Conservation (phyloP, 1,140 invertebrate genomes). For the Probaryconus sp. region DNA sequence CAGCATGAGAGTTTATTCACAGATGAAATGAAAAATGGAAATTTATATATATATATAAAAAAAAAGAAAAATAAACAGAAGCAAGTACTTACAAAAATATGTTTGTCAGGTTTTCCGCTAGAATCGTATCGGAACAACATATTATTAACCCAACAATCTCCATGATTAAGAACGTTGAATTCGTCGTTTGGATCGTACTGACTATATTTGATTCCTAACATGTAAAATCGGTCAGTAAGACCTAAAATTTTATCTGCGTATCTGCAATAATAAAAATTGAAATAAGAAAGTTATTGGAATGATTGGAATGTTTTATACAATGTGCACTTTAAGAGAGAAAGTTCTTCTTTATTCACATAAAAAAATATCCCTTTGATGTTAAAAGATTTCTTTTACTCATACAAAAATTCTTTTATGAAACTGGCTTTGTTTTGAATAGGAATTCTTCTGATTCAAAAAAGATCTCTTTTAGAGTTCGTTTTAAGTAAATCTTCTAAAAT, state of each 20-base stretch:
- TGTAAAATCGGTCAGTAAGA: conserved; percentile 63
- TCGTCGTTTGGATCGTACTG: conserved; percentile 65
- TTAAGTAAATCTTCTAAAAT: too few species aligned
- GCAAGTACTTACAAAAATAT: conserved; percentile 69
- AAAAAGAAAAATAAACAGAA: neutral
- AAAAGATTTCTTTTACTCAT: too few species aligned
- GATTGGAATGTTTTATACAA: too few species aligned
- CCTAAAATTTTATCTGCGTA: conserved; percentile 73
- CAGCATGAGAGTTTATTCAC: too few species aligned
- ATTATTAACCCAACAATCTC: conserved; percentile 83
- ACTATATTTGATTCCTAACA: conserved; percentile 60
- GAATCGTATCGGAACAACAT: conserved; percentile 81
- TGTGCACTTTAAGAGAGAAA: too few species aligned
- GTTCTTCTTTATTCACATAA: too few species aligned
- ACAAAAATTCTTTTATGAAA: too few species aligned
- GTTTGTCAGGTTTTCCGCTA: conserved; percentile 73
- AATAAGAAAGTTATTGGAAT: neutral
- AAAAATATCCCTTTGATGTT: too few species aligned
- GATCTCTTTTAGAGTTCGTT: too few species aligned
- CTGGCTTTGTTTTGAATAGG: too few species aligned
- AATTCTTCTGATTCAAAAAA: too few species aligned
- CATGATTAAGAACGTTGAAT: conserved; percentile 82
- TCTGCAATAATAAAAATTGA: too few species aligned
- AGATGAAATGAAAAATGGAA: neutral
- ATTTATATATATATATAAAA: neutral